These are phyloP conservation scores for Herpetotheres cachinnans DNA, from an alignment of 2,113 vertebrate genomes.

Conservation along the genomic window DNA sequence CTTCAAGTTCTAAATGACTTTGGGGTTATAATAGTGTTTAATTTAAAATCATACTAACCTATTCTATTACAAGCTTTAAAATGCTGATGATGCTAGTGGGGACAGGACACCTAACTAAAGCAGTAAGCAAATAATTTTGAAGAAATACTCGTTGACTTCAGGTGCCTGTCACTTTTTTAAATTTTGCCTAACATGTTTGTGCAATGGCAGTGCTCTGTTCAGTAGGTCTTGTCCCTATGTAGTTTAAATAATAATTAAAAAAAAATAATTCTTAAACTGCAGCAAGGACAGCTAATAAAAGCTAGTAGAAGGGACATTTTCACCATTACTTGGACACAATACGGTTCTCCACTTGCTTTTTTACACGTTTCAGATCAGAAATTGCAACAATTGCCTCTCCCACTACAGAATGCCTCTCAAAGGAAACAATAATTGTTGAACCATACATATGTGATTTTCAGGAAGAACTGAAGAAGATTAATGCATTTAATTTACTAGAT, in stretches of 20 bases:
- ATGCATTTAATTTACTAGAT: background rate
- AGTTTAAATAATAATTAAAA: background rate
- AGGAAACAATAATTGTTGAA: background rate
- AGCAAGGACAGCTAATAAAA: background rate
- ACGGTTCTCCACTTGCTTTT: background rate
- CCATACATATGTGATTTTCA: background rate
- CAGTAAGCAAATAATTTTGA: background rate
- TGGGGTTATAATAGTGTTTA: background rate
- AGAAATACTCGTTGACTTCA: background rate
- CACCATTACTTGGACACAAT: background rate
- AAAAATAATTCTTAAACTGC: background rate
- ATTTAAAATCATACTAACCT: background rate
- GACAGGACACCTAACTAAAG: background rate
- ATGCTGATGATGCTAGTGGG: background rate
- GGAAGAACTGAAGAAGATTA: background rate
- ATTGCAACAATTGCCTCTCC: background rate
- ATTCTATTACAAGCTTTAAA: background rate
- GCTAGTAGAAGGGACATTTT: background rate
- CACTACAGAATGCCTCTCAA: background rate
- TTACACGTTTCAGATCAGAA: background rate
- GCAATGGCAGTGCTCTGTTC: background rate
- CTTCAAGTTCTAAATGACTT: background rate
- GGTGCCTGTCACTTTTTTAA: background rate
- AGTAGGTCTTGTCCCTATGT: background rate
- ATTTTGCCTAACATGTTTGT: background rate